Conservation (phyloP, 2,797 vertebrate species). For the Meda fulgida region DNA sequence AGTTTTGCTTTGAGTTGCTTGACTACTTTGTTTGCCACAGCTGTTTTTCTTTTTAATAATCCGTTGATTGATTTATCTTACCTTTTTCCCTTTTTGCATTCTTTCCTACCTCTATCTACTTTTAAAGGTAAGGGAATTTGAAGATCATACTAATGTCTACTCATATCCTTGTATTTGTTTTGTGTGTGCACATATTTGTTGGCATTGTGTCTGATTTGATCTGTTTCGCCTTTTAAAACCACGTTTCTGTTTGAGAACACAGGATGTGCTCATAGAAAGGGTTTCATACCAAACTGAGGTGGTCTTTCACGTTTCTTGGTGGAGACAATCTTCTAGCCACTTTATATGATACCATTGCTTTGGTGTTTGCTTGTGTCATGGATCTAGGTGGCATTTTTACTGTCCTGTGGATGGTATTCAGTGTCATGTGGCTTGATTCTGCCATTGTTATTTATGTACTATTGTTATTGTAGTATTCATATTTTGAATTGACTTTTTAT, state of each 20-base stretch:
- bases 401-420: not conserved
- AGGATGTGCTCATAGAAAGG: not conserved
- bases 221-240: not conserved
- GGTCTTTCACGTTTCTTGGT: constrained; percentile 3
- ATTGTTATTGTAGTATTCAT: not conserved
- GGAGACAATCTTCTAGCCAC: not conserved
- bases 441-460: not conserved
- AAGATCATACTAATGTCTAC: constrained; percentile 55
- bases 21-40: constrained; percentile 52
- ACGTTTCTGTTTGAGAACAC: constrained; percentile 38
- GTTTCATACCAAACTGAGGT: constrained; percentile 1
- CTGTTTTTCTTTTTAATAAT: constrained; percentile 53
- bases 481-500: not conserved
- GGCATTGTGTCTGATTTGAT: not conserved
- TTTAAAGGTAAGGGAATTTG: constrained; percentile 77
- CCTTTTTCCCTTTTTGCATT: constrained; percentile 70
- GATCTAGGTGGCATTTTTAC: not conserved
- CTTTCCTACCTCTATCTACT: constrained; percentile 70
- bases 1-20: constrained; percentile 43
- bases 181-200: constrained; percentile 7
- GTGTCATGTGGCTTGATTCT: not conserved
- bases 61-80: constrained; percentile 64
- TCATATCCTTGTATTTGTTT: constrained; percentile 35
- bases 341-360: not conserved
- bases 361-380: not conserved